Evolutionary conservation across 2,888 invertebrate genomes (phyloP), one percentile per base, ranked within the genome.

Genomic region (Stenurella melanura): DNA sequence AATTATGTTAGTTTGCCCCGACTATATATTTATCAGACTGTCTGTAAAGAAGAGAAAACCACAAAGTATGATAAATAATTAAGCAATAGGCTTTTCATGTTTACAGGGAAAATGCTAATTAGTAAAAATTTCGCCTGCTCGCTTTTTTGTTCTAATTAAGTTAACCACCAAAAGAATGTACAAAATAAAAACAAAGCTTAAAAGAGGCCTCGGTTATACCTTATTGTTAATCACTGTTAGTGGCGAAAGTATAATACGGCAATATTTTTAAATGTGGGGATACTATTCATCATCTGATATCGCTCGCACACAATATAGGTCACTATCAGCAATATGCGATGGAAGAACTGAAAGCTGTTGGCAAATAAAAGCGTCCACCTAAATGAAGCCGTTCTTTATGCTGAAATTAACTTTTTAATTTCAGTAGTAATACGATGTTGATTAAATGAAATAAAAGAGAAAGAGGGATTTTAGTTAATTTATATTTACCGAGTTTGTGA

Each of bases 261-360:
- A 30, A 21, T 64, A 64, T 64, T 64, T 64, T 64, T 64, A 64
- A 64, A 64, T 64, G 38, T 19, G 26, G 19, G 12, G 64, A 42
- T 64, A 42, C 64, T 19, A 64, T 64, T 64, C 64, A 64, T 42
- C 64, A 64, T 64, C 64, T 42, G 42, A 64, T 64, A 64, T 64
- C 42, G 64, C 42, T 21, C 12, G n/a, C 60, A n/a, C 15, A 42
- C 64, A 64, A 64, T 64, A 64, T 64, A 19, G 64, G 64, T 64
- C 64, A 42, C 64, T 64, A 64, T 64, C 64, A 64, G 42, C 42
- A 64, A 42, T 42, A 19, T 21, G 64, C 64, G 4, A 64, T 19
- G 64, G 15, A 38, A 21, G 10, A 64, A 42, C 38, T 18, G 63
- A 64, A 18, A 19, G 63, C 63, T 18, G 42, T 42, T 12, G 19